Percentiles rank a stretch among this genome's conserved stretches.
Evolutionary conservation across 2,888 invertebrate genomes (phyloP).

Genomic region (Dasysyrphus tricinctus): DNA sequence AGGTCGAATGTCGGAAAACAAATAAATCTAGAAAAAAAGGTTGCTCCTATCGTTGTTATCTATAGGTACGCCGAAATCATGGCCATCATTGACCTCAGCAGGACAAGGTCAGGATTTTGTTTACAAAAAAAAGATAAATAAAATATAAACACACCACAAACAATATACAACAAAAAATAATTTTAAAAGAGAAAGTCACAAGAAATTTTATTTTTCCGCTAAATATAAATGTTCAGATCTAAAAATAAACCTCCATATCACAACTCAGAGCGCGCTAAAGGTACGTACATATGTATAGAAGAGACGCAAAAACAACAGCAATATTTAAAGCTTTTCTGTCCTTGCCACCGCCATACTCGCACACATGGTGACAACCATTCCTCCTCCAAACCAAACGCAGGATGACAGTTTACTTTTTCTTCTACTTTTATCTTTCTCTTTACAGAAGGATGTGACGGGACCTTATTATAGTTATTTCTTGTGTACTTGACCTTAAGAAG

Average conservation of each 20-base stretch:
- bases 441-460: constrained; percentile 2
- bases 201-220: constrained; percentile 33
- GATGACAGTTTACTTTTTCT: neutral
- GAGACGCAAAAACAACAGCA: constrained; percentile 27
- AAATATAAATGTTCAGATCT: constrained; percentile 57
- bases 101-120: constrained; percentile 66
- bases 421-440: neutral
- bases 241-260: constrained; percentile 41
- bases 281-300: neutral
- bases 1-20: constrained; percentile 35
- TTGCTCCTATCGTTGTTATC: constrained; percentile 21
- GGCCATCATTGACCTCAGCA: constrained; percentile 65
- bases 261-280: constrained; percentile 11
- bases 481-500: constrained; percentile 62
- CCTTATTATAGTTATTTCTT: neutral
- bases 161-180: neutral
- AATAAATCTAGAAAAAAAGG: constrained; percentile 13
- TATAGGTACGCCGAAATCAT: constrained; percentile 2
- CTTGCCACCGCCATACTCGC: neutral
- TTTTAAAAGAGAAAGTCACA: constrained; percentile 28
- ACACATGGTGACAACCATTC: neutral
- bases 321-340: constrained; percentile 36
- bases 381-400: neutral
- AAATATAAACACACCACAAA: constrained; percentile 2
- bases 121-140: constrained; percentile 25